A percentile compares a stretch with the other conserved stretches of the same genome.
These are phyloP conservation scores for Leucosticte australis DNA, from an alignment of 2,113 vertebrate species.

Conservation along the genomic window DNA sequence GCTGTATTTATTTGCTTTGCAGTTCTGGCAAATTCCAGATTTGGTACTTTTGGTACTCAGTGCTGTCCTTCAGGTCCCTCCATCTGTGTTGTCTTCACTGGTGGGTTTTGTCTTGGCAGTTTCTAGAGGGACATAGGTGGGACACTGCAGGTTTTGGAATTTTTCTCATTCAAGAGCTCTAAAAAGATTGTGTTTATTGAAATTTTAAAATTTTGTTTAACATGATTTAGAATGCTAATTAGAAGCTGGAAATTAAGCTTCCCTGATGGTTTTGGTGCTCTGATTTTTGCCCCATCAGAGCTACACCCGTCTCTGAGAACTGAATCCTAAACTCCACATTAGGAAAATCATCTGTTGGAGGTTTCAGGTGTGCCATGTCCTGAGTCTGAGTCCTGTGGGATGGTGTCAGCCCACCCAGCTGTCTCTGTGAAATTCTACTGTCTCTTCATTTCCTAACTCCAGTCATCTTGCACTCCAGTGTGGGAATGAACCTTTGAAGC, in stretches of 20 bases:
- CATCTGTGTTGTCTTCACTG: neutral
- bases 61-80: neutral
- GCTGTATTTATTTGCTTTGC: neutral
- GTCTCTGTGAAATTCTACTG: neutral
- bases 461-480: neutral
- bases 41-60: neutral
- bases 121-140: neutral
- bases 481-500: neutral
- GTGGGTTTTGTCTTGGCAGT: neutral
- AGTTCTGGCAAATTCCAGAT: neutral
- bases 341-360: neutral
- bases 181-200: neutral
- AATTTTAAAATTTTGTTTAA: rapidly evolving
- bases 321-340: rapidly evolving
- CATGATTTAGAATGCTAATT: neutral
- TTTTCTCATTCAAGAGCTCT: neutral
- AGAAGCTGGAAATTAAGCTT: neutral
- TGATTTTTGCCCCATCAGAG: neutral
- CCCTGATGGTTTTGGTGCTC: neutral
- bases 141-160: neutral
- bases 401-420: neutral
- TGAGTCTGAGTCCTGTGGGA: rapidly evolving
- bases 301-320: neutral
- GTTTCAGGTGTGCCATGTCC: neutral
- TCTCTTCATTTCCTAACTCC: neutral